These are phyloP conservation scores for Sebastes iracundus DNA, from an alignment of 2,797 vertebrate genomes.

Conservation along the genomic window DNA sequence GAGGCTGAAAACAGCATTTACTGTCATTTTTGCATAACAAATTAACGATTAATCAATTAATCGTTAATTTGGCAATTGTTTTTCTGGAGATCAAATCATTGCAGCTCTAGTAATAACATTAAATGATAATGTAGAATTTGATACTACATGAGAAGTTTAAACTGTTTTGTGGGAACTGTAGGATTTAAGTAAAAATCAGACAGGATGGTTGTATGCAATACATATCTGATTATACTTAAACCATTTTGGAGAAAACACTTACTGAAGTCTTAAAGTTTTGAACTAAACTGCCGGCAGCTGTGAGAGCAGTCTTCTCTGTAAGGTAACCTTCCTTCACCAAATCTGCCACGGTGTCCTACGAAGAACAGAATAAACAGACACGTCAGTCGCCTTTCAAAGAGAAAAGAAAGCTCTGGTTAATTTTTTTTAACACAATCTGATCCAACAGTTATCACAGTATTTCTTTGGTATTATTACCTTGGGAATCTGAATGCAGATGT, in stretches of 20 bases:
- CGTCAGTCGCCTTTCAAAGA: background rate
- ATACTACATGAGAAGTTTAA: background rate
- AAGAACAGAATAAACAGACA: background rate
- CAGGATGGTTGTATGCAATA: background rate
- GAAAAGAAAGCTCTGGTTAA: background rate
- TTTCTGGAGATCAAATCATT: no score
- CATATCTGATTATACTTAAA: background rate
- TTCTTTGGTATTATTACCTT: constrained; percentile 79
- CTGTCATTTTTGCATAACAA: no score
- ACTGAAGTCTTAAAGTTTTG: constrained; percentile 86
- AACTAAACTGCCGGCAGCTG: constrained; percentile 84
- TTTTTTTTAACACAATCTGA: background rate
- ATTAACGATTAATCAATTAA: no score
- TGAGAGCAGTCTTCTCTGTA: constrained; percentile 85
- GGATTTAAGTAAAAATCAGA: background rate
- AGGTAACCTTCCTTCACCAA: constrained; percentile 86
- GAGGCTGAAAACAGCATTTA: no score
- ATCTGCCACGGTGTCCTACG: constrained; percentile 84
- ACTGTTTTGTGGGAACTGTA: background rate
- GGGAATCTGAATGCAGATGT: constrained; percentile 83
- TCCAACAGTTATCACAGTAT: background rate
- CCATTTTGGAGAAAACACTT: constrained; percentile 60
- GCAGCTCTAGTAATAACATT: background rate
- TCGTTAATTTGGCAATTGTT: no score
- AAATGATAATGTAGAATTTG: background rate